Base-by-base conservation (phyloP, 1,140 invertebrate species). In the Micrasema longulum region DNA sequence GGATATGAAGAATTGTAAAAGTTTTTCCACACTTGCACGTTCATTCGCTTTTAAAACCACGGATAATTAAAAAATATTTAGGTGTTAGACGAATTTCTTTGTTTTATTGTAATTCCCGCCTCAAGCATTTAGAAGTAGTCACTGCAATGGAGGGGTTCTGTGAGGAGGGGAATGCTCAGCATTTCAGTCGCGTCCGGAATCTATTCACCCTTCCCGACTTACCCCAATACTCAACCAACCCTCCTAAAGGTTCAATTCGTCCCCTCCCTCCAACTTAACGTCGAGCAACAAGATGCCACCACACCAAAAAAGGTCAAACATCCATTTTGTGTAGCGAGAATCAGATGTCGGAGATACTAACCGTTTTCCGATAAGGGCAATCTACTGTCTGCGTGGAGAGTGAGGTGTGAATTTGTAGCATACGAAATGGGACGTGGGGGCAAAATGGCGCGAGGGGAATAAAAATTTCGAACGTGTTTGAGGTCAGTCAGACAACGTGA, bases 181-280 rank as follows among this genome's bases (percentile, higher is more conserved):
- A 68, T 52, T 68, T 68, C 50, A 38, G 65, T 68, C 65, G 53
- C 65, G 65, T 68, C 48, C 48, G 26, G 65, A 68, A 68, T 68
- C 65, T 68, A 68, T 55, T 68, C 65, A 55, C 48, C 65, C 36
- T 50, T 23, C 22, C 65, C 50, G 14, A 55, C 48, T 53, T 67
- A 43, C 50, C 65, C 36, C 47, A 55, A 63, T 63, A 63, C 36
- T 26, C 60, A 45, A 26, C 60, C 60, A 45, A 12, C 64, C 48
- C 50, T 48, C 18, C 45, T 38, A 53, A 31, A n/a, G 50, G 7
- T 53, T 53, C 23, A 53, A 53, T 53, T 14, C 50, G 50, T 53
- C 50, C 50, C 12, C 50, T 12, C 18, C 50, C n/a, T 26, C 23
- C 50, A 53, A 53, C 23, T n/a, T n/a, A 64, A 41, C 10, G 60